phyloP scores from a whole-genome alignment of 2,113 vertebrate species.

The Antigone vipio region DNA sequence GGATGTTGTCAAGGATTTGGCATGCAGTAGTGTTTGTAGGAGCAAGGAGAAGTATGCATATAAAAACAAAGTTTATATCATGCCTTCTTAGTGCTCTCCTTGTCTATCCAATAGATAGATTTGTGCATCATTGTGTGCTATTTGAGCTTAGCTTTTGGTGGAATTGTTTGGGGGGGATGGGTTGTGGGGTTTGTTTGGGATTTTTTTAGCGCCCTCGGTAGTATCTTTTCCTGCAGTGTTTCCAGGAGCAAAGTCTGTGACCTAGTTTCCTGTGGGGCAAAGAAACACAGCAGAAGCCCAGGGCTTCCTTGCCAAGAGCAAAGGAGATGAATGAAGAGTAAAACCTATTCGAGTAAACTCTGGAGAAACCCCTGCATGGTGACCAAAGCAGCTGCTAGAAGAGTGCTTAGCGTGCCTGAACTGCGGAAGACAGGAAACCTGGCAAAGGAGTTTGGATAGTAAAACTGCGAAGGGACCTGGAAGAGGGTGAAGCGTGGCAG shows the following conservation, averaged over 20 bases:
- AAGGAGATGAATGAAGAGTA: neutral
- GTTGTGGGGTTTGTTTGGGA: neutral
- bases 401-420: neutral
- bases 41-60: neutral
- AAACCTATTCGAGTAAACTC: neutral
- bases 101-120: neutral
- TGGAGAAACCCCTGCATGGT: neutral
- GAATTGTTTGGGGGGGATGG: neutral
- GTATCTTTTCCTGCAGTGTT: slow-evolving; percentile 21
- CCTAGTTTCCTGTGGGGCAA: slow-evolving; percentile 27
- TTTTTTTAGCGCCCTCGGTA: slow-evolving; percentile 27
- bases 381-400: neutral
- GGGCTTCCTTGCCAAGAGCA: neutral
- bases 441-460: neutral
- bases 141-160: slow-evolving; percentile 22
- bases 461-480: neutral
- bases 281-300: neutral
- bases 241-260: slow-evolving; percentile 23
- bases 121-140: neutral
- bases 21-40: neutral
- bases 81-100: neutral
- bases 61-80: neutral
- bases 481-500: neutral
- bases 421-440: neutral
- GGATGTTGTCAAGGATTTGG: neutral